Percentiles rank a stretch among this genome's conserved stretches.
Conservation (phyloP, 2,888 invertebrate species). For the Netelia virgata region DNA sequence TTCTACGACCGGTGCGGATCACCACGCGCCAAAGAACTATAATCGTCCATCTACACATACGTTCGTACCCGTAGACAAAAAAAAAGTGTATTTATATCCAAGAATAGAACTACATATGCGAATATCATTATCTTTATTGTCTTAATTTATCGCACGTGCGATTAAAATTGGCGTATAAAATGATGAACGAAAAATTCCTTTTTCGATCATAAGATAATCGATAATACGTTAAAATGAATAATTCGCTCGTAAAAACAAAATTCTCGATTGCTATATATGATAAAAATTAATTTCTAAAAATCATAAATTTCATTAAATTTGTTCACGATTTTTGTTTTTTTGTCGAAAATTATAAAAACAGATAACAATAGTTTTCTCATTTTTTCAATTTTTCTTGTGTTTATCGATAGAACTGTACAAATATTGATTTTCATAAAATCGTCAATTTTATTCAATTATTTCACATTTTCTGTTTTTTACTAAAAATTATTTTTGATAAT, state of each 20-base stretch:
- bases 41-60: constrained; percentile 33
- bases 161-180: constrained; percentile 1
- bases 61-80: constrained; percentile 1
- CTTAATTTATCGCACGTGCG: neutral
- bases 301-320: too few species aligned
- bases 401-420: too few species aligned
- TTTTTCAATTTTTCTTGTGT: too few species aligned
- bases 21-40: constrained; percentile 54
- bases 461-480: neutral
- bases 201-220: constrained; percentile 21
- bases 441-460: too few species aligned
- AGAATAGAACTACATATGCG: neutral
- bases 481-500: neutral
- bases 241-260: neutral
- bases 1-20: constrained; percentile 27
- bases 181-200: neutral
- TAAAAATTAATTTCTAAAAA: too few species aligned
- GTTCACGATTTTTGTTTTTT: too few species aligned
- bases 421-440: neutral
- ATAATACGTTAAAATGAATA: neutral
- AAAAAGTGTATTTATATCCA: neutral
- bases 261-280: neutral
- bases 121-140: constrained; percentile 28
- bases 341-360: too few species aligned
- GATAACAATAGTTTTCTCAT: too few species aligned